Conservation (phyloP, 2,888 invertebrate genomes). For the Sphaerophoria taeniata region DNA sequence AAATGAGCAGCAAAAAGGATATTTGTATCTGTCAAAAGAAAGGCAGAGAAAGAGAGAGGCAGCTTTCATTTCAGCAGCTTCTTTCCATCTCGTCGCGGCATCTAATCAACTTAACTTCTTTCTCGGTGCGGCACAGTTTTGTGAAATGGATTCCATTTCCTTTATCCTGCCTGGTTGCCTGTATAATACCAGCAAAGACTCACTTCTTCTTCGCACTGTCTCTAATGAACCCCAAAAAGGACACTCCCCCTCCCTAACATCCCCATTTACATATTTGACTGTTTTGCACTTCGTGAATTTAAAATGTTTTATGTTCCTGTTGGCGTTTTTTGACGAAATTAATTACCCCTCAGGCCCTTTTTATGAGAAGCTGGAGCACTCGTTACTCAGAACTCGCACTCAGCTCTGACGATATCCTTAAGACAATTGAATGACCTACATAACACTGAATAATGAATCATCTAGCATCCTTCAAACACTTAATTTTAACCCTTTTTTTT, state of each 20-base stretch:
- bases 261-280: conserved; percentile 6
- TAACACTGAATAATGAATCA: conserved; percentile 67
- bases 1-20: conserved; percentile 67
- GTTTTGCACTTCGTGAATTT: conserved; percentile 20
- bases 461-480: conserved; percentile 53
- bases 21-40: conserved; percentile 68
- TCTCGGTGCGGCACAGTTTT: conserved; percentile 33
- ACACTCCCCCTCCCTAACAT: conserved; percentile 11
- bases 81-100: conserved; percentile 13
- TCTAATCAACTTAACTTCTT: conserved; percentile 67
- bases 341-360: conserved; percentile 61
- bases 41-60: conserved; percentile 14
- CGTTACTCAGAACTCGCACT: conserved; percentile 51
- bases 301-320: conserved; percentile 41
- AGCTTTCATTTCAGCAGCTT: conserved; percentile 19
- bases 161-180: not conserved
- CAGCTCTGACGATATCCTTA: conserved; percentile 40
- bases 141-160: conserved; percentile 21
- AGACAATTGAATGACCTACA: conserved; percentile 72
- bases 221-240: conserved; percentile 58
- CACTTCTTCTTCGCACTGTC: conserved; percentile 15
- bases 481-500: conserved; percentile 20
- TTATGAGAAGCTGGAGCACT: conserved; percentile 20
- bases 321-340: conserved; percentile 62
- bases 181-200: not conserved